Evolutionary conservation across 2,888 invertebrate genomes (phyloP), one percentile per base, ranked within the genome.

Genomic region (Ectemnius cavifrons): DNA sequence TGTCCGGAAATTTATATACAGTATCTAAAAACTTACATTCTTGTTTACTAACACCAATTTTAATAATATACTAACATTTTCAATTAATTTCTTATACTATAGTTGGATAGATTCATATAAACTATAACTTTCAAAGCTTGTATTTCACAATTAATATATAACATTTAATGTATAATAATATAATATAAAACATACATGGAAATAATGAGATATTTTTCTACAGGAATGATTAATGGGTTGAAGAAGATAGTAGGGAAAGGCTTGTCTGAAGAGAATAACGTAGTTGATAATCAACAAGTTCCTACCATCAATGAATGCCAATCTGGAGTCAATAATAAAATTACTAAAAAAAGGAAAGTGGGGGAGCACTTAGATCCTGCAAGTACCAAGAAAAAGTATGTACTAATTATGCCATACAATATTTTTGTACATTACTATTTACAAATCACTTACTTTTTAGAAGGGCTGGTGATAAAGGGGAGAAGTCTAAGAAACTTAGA

Each of bases 151-250:
- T 37, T 37, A 37, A 37, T 37, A 8, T 37, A 37, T 37, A 37
- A 37, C 37, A 37, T 37, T 37, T 37, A 37, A 8, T 37, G 37
- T 11, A 37, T 37, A 37, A 37, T 11, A 37, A 37, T 11, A 37
- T 8, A 37, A 37, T 37, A 8, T 37, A 4, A 37, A 37, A 37
- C 0, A 6, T 37, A 37, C 37, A 11, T 37, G 37, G 37, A 37
- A 37, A 11, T 37, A 37, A 37, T 1, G 11, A 4, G 37, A 8
- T 11, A 37, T 37, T 37, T 37, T 75, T 75, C 86, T 85, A 56
- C 84, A 95, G 96, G 96, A 86, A 94, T 96, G 92, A 93, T 96
- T 72, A 95, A 93, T 88, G 96, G 96, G 3, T 91, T 96, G 28
- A 94, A 94, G 84, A 96, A 95, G 91, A 96, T 96, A 91, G 96